Base-by-base conservation (phyloP, 2,797 vertebrate species). In the Mus minutoides region DNA sequence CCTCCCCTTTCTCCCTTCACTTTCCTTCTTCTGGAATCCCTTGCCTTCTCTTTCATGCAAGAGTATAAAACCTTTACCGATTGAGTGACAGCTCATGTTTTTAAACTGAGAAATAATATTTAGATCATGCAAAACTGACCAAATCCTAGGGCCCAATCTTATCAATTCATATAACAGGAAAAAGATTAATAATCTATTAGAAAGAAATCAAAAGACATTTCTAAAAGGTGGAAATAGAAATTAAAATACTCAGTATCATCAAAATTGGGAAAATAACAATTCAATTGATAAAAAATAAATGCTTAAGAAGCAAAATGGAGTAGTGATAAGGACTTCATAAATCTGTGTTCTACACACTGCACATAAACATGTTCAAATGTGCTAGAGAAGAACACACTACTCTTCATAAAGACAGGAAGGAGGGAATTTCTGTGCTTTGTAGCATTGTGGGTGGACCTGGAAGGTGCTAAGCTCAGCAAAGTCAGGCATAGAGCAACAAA, bases 241-340 rank as follows among this genome's bases (percentile, higher is more conserved):
- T 58, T 54, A 85, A 93, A 83, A 95, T 31, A 64, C 6, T 79
- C 22, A 91, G 40, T 69, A 5, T 91, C 37, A 94, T 78, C 78
- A 93, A 95, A 85, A 82, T 69, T 14, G 82, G 11, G 29, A 52
- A 95, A 87, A 93, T 90, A 64, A 78, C 52, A 91, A 10, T 90
- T 22, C 16, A 49, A 69, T 0, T 83, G 11, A 67, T 67, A 89
- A 95, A 73, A 73, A 88, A 52, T 49, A 78, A 94, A 95, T 56
- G 60, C 2, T 26, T 56, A 40, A 91, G 17, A 69, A 75, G 92
- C 14, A 75, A 82, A 95, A 91, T 1, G 54, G 52, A 40, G 29
- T n/a, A 6, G 21, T 52, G 75, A 76, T 43, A n/a, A 89, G 60
- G 60, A 88, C 13, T 13, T 78, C 22, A 37, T 24, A 64, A 69